phyloP scores from a whole-genome alignment of 2,113 vertebrate genomes.

The Oreochromis niloticus region DNA sequence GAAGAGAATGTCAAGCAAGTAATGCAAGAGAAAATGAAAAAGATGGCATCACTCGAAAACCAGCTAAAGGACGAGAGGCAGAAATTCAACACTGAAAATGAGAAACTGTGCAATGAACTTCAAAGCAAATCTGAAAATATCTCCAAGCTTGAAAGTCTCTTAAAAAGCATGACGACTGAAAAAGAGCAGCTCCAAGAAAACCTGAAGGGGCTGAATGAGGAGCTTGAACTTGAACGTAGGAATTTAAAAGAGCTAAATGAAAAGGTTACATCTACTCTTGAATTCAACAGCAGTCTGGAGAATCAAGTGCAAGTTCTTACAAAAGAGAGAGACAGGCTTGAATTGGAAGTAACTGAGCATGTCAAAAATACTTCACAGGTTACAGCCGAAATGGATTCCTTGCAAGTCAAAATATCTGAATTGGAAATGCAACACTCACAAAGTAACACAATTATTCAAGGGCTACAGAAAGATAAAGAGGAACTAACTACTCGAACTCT shows the following conservation, averaged over 20 bases:
- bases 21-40: constrained; percentile 66
- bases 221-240: constrained; percentile 61
- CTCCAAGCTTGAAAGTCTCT: constrained; percentile 55
- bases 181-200: constrained; percentile 65
- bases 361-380: constrained; percentile 47
- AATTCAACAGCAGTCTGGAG: constrained; percentile 43
- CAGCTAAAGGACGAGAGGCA: constrained; percentile 66
- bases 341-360: constrained; percentile 54
- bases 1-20: constrained; percentile 52
- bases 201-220: constrained; percentile 54
- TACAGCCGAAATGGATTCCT: constrained; percentile 44
- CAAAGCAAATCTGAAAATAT: constrained; percentile 62
- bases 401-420: constrained; percentile 57
- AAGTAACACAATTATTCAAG: constrained; percentile 47
- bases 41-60: constrained; percentile 67
- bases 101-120: constrained; percentile 69
- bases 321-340: constrained; percentile 66
- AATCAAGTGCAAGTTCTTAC: constrained; percentile 59
- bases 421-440: constrained; percentile 54
- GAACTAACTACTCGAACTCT: constrained; percentile 52
- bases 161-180: constrained; percentile 41
- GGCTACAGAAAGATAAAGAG: constrained; percentile 70
- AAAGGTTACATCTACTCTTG: constrained; percentile 7
- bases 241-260: constrained; percentile 49
- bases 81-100: constrained; percentile 59